A percentile compares a stretch with the other conserved stretches of the same genome.
These are phyloP conservation scores for Nyctibius bracteatus DNA, from an alignment of 2,113 vertebrate genomes.

Conservation along the genomic window DNA sequence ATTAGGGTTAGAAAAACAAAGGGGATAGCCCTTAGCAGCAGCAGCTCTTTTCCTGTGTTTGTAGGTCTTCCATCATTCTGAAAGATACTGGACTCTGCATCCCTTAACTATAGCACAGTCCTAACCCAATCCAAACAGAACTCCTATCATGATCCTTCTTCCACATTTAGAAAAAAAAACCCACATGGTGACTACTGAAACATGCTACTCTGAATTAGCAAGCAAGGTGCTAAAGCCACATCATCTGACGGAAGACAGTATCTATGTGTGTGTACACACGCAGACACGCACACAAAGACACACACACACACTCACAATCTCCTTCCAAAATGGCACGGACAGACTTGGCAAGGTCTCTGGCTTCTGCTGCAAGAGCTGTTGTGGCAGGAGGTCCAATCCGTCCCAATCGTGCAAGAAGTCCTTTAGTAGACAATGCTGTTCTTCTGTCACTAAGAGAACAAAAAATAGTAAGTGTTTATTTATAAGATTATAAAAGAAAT, in stretches of 20 bases:
- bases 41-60: not conserved
- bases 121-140: not conserved
- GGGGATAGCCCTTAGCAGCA: not conserved
- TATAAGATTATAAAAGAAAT: not conserved
- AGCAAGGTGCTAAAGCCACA: not conserved
- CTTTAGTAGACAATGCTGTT: slow-evolving; percentile 54
- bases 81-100: not conserved
- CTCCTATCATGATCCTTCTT: not conserved
- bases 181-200: not conserved
- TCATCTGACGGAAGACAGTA: not conserved
- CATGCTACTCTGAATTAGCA: not conserved
- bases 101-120: not conserved
- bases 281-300: not conserved
- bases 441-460: slow-evolving; percentile 67
- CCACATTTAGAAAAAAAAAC: not conserved
- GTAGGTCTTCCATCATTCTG: not conserved
- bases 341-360: slow-evolving; percentile 82
- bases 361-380: slow-evolving; percentile 79
- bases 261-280: too few relatives aligned
- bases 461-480: not conserved
- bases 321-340: slow-evolving; percentile 83
- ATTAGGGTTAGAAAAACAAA: not conserved
- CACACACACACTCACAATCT: slow-evolving; percentile 81
- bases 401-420: slow-evolving; percentile 54
- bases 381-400: slow-evolving; percentile 68